Evolutionary conservation across 2,113 vertebrate species (phyloP), one percentile per base, ranked within the genome.

Genomic region (Damaliscus lunatus): DNA sequence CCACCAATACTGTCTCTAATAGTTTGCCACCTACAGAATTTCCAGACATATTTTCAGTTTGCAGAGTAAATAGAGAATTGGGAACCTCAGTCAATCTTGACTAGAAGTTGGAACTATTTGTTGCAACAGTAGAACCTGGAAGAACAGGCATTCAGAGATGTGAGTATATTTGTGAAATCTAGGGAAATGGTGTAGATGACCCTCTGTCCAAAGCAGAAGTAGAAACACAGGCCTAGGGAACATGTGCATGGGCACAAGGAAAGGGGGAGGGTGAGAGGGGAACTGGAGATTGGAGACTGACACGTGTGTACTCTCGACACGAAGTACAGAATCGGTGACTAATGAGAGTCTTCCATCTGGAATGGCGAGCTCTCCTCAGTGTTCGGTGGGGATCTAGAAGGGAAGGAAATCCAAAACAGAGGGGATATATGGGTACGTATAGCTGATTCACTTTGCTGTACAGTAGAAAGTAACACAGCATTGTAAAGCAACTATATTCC

Each of bases 271-370:
- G 19, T 1, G 36, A 6, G 21, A 2, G 2, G n/a, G 36, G 60
- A 3, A 3, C 5, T 74, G 36, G 10, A 40, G 17, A 0, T 0
- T 13, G n/a, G 10, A 6, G 10, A 6, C 3, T 1, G 5, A 23
- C 67, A 6, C 2, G 2, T 0, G 6, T 2, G 3, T 1, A 2
- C 62, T n/a, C 17, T 19, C 1, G 8, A 36, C 17, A 5, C 1
- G 0, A 19, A 5, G 17, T 1, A 0, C 9, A 67, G 67, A 74
- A 3, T 1, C 1, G 5, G 3, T 3, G 11, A 1, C 67, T 1
- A 13, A 23, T 0, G 19, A 0, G 67, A 25, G 19, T 40, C 36
- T 13, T 23, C 36, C 2, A 5, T 23, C 2, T 0, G 11, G 36
- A 23, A 4, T 2, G 5, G 67, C 8, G 21, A 23, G 36, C 71